Conservation (phyloP, 2,888 invertebrate genomes). For the Pomacea canaliculata region DNA sequence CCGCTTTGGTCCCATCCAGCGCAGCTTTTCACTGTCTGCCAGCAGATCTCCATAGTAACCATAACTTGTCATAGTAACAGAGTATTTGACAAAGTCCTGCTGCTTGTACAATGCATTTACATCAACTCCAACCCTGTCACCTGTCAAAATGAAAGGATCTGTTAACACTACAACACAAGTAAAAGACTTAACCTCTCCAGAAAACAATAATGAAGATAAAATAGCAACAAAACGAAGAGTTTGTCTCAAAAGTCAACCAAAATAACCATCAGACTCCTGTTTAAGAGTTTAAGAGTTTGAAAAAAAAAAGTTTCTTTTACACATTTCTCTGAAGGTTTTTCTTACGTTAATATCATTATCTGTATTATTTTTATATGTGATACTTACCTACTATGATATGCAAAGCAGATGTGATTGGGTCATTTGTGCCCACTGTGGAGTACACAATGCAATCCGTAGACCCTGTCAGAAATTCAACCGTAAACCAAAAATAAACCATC, state of each 20-base stretch:
- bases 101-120: constrained; percentile 80
- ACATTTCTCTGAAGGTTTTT: no score
- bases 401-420: constrained; percentile 84
- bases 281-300: no score
- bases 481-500: no score
- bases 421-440: constrained; percentile 83
- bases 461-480: constrained; percentile 46
- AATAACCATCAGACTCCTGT: background rate
- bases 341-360: no score
- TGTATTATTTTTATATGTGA: background rate
- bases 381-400: constrained; percentile 80
- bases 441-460: constrained; percentile 75
- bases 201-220: background rate
- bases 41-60: constrained; percentile 89
- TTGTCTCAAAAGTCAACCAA: background rate
- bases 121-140: constrained; percentile 81
- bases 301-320: no score
- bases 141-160: constrained; percentile 53
- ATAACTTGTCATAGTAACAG: constrained; percentile 84
- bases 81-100: constrained; percentile 76
- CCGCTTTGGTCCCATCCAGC: constrained; percentile 88
- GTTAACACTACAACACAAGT: background rate
- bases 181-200: no score
- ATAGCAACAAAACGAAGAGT: no score
- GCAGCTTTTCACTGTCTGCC: constrained; percentile 82